A percentile compares a stretch with the other conserved stretches of the same genome.
These are phyloP conservation scores for Thaumetopoea pityocampa DNA, from an alignment of 1,140 invertebrate species.

Conservation along the genomic window DNA sequence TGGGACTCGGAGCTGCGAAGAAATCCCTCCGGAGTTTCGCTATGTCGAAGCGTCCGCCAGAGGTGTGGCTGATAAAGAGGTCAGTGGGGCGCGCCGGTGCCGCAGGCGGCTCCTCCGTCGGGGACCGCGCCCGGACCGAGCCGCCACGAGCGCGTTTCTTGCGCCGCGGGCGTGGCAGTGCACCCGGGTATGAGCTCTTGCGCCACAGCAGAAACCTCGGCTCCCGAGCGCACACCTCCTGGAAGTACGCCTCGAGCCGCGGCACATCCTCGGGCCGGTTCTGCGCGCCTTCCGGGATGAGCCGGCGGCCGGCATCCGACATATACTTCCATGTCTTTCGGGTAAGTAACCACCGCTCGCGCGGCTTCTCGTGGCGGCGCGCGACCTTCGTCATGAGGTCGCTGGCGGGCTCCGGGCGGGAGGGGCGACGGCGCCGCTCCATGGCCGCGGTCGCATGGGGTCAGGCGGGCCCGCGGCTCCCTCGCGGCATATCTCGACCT, in stretches of 20 bases:
- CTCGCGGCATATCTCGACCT: slow-evolving; percentile 49
- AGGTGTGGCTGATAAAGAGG: slow-evolving; percentile 72
- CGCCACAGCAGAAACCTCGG: slow-evolving; percentile 88
- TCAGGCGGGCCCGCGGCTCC: slow-evolving; percentile 34
- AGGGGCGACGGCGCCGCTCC: slow-evolving; percentile 58
- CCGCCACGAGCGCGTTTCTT: slow-evolving; percentile 78
- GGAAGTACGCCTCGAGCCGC: slow-evolving; percentile 89
- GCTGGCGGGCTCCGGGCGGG: slow-evolving; percentile 34
- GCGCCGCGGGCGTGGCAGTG: slow-evolving; percentile 76
- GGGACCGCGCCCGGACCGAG: slow-evolving; percentile 79
- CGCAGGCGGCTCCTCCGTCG: slow-evolving; percentile 77
- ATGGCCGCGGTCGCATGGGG: slow-evolving; percentile 46
- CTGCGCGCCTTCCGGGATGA: slow-evolving; percentile 86
- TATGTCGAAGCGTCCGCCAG: slow-evolving; percentile 80
- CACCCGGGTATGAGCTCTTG: slow-evolving; percentile 86
- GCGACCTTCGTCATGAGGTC: slow-evolving; percentile 74
- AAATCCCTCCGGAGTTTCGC: slow-evolving; percentile 82
- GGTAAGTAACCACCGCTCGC: slow-evolving; percentile 90
- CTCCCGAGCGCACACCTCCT: slow-evolving; percentile 86
- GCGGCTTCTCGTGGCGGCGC: slow-evolving; percentile 77
- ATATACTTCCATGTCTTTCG: slow-evolving; percentile 94
- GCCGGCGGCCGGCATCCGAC: slow-evolving; percentile 89
- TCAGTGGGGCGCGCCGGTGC: slow-evolving; percentile 63
- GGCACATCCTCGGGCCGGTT: slow-evolving; percentile 84
- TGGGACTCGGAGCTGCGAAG: slow-evolving; percentile 61